A percentile compares a stretch with the other conserved stretches of the same genome.
Evolutionary conservation across 2,888 invertebrate genomes (phyloP).

Genomic region (Pristionchus fissidentatus): DNA sequence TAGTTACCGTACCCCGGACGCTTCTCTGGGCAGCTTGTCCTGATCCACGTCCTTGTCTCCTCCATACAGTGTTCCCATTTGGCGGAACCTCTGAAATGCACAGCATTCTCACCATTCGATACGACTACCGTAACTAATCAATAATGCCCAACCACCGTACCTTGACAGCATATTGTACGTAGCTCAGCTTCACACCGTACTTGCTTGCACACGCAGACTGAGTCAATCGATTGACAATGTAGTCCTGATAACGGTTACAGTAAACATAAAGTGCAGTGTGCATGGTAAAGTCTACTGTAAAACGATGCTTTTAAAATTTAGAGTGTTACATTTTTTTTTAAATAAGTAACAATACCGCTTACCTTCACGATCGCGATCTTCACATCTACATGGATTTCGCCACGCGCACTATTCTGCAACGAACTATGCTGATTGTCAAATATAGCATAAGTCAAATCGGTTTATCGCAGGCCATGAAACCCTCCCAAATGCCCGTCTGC

Average conservation of each 20-base stretch:
- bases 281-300: no score
- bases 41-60: neutral
- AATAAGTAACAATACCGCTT: neutral
- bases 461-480: no score
- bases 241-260: neutral
- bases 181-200: conserved; percentile 31
- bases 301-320: no score
- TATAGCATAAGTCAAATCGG: no score
- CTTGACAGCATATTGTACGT: conserved; percentile 24
- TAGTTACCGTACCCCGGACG: conserved; percentile 31
- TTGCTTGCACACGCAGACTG: conserved; percentile 16
- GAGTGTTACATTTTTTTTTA: no score
- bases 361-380: conserved; percentile 26
- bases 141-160: neutral
- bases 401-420: neutral
- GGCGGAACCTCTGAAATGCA: conserved; percentile 19
- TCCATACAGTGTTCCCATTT: neutral
- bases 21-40: conserved; percentile 1
- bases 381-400: neutral
- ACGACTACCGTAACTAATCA: neutral
- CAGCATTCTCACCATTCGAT: neutral
- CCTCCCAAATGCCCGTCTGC: no score
- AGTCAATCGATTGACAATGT: conserved; percentile 1
- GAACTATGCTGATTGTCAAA: neutral
- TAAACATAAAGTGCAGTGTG: neutral